Evolutionary conservation across 2,888 invertebrate species (phyloP).

Genomic region (Troglohyphantes excavatus): DNA sequence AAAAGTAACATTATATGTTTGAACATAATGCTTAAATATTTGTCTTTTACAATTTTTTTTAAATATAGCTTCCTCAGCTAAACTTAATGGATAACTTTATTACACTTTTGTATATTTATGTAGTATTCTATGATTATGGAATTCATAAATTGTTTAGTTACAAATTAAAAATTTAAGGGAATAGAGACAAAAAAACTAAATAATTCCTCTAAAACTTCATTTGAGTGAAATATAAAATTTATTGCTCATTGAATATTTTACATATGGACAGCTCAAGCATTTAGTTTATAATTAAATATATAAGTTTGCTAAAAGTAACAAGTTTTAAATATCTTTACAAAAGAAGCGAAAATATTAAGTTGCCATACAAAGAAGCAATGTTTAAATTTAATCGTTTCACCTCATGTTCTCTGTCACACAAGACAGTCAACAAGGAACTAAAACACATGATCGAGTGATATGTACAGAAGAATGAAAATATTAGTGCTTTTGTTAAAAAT

Average conservation of each 20-base stretch:
- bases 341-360: conserved; percentile 13
- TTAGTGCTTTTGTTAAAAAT: conserved; percentile 27
- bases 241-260: conserved; percentile 56
- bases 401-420: conserved; percentile 39
- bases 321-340: background rate
- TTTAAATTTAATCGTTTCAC: background rate
- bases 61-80: no score
- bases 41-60: no score
- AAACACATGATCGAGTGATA: conserved; percentile 63
- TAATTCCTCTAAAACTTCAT: background rate
- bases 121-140: no score
- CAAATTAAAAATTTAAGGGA: conserved; percentile 9
- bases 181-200: no score
- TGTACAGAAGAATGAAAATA: conserved; percentile 57
- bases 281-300: background rate
- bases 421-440: conserved; percentile 65
- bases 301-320: background rate
- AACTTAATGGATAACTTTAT: no score
- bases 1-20: no score
- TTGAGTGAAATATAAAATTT: conserved; percentile 26
- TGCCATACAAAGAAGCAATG: conserved; percentile 8
- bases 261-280: conserved; percentile 16
- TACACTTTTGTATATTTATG: no score
- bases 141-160: no score
- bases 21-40: no score